Evolutionary conservation across 2,888 invertebrate species (phyloP), one percentile per base, ranked within the genome.

Genomic region (Andrena fulva): DNA sequence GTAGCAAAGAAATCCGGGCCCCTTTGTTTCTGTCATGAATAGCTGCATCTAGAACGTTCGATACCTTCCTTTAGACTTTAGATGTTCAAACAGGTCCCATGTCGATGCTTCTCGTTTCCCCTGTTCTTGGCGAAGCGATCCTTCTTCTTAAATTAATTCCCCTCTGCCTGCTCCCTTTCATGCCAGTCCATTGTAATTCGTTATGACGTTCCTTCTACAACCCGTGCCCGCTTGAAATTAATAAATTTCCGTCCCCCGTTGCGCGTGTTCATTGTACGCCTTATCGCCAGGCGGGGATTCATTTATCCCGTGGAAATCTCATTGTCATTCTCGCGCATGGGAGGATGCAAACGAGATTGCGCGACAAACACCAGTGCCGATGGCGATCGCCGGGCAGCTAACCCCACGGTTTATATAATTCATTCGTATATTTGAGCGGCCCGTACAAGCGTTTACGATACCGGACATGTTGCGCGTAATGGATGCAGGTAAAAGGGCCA

Each of bases 261-360:
- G 31, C n/a, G 48, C 72, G 56, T 68, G 80, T 31, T 50, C 72
- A 72, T 80, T 80, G 56, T 73, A 35, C 72, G 62, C 72, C 80
- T 80, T 80, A 80, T 62, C 67, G 27, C 50, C 59, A 7, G 33
- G 24, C 50, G 35, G 56, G 68, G 2, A 76, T 56, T 69, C 68
- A 42, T 76, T 79, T 76, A 76, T 69, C 77, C 35, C 63, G 20
- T 12, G 50, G 35, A 27, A 35, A 80, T 72, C 80, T 80, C 72
- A 68, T 80, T 80, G 80, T 72, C 80, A 54, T 80, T 79, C 79
- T 48, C 56, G 59, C 52, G 52, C n/a, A 20, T 52, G 42, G 24
- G 24, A 72, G 29, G 67, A 80, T 80, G 80, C 72, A 80, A 80
- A 80, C 80, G 72, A 80, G 59, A 59, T 29, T n/a, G 56, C 67